Conservation (phyloP, 1,140 invertebrate genomes). For the Schlechtendalia chinensis region DNA sequence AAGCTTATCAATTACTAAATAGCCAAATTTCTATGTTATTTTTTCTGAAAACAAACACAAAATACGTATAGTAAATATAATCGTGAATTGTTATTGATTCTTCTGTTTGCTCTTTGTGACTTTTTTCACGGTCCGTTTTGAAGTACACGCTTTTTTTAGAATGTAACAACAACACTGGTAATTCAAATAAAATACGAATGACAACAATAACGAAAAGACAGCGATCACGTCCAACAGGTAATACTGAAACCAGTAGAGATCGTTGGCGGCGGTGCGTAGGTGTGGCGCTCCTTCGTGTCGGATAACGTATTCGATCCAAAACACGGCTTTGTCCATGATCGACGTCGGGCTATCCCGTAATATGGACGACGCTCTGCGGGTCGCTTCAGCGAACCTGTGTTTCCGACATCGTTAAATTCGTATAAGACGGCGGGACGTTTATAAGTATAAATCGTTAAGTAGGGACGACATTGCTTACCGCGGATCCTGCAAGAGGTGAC, state of each 20-base stretch:
- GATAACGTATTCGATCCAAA: slow-evolving; percentile 69
- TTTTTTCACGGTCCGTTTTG: neutral
- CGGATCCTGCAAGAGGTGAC: slow-evolving; percentile 4
- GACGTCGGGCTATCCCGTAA: slow-evolving; percentile 64
- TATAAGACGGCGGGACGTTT: too few species aligned
- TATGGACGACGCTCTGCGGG: slow-evolving; percentile 60
- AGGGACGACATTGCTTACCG: neutral
- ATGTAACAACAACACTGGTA: neutral
- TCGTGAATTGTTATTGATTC: neutral
- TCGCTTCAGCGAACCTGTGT: slow-evolving; percentile 58
- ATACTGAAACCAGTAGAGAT: slow-evolving; percentile 60
- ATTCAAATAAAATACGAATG: neutral
- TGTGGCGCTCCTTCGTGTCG: slow-evolving; percentile 63
- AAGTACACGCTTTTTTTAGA: neutral
- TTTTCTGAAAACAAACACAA: too few species aligned
- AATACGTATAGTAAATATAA: too few species aligned
- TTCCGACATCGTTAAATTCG: neutral
- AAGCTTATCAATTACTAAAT: too few species aligned
- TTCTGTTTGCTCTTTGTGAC: neutral
- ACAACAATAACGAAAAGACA: neutral
- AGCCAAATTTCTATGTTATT: too few species aligned
- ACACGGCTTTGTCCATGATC: slow-evolving; percentile 66
- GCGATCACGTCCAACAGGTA: slow-evolving; percentile 59
- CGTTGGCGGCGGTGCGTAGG: slow-evolving; percentile 57
- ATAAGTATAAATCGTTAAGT: too few species aligned